Evolutionary conservation across 2,797 vertebrate species (phyloP).

Genomic region (Notolepis coatsorum): DNA sequence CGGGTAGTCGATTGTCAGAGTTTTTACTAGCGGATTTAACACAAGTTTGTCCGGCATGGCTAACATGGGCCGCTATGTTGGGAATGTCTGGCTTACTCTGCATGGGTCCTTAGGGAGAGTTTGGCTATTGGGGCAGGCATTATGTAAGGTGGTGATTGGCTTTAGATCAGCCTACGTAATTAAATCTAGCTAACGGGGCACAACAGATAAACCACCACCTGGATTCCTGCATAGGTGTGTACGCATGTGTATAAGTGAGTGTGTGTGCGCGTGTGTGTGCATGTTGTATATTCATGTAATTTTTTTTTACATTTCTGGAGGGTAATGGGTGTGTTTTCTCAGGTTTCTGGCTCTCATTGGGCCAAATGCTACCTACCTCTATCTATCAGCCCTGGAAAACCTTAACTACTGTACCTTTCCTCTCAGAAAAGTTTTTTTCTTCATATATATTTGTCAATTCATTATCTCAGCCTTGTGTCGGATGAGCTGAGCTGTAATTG

Average conservation of each 20-base stretch:
- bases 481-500: conserved; percentile 30
- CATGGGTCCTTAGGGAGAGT: too few species aligned
- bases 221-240: conserved; percentile 22
- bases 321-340: conserved; percentile 69
- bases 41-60: conserved; percentile 26
- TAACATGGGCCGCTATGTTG: too few species aligned
- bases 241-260: conserved; percentile 48
- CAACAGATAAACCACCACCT: conserved; percentile 10
- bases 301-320: conserved; percentile 62
- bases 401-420: conserved; percentile 66
- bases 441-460: conserved; percentile 24
- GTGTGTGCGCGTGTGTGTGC: conserved; percentile 43
- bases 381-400: conserved; percentile 71
- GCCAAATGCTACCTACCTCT: conserved; percentile 78
- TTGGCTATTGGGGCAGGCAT: conserved; percentile 11
- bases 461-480: conserved; percentile 34
- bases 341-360: conserved; percentile 66
- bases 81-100: too few species aligned
- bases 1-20: conserved; percentile 2
- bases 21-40: conserved; percentile 36
- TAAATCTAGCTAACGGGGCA: conserved; percentile 16
- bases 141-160: conserved; percentile 32
- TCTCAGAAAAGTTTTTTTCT: conserved; percentile 55
- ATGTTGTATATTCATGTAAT: conserved; percentile 34
- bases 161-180: conserved; percentile 34